phyloP scores from a whole-genome alignment of 2,888 invertebrate species.

The Pogonocherus hispidulus region DNA sequence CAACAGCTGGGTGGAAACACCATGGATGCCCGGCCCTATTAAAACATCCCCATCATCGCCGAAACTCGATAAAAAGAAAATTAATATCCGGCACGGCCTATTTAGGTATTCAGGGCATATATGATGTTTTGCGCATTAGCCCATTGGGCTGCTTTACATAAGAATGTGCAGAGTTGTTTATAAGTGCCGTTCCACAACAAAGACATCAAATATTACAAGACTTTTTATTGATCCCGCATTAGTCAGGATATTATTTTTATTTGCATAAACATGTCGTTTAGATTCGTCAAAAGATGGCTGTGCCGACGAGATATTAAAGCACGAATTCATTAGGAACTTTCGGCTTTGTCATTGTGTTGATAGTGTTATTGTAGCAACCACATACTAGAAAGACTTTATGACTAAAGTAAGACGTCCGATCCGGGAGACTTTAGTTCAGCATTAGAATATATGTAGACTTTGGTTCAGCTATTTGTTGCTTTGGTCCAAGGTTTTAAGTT shows the following conservation, averaged over 20 bases:
- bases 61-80: slow-evolving; percentile 56
- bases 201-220: slow-evolving; percentile 39
- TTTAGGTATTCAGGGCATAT: slow-evolving; percentile 46
- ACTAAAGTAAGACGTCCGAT: too few relatives aligned
- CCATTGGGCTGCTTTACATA: slow-evolving; percentile 35
- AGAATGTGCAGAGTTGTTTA: slow-evolving; percentile 28
- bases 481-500: too few relatives aligned
- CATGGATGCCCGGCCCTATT: slow-evolving; percentile 44
- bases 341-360: background rate
- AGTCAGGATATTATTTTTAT: slow-evolving; percentile 28
- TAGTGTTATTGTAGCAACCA: too few relatives aligned
- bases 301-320: slow-evolving; percentile 15
- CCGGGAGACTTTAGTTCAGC: too few relatives aligned
- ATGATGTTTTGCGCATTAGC: slow-evolving; percentile 40
- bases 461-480: too few relatives aligned
- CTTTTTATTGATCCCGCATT: slow-evolving; percentile 21
- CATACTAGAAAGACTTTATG: too few relatives aligned
- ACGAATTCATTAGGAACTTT: slow-evolving; percentile 12
- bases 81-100: slow-evolving; percentile 53
- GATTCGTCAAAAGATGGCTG: slow-evolving; percentile 23
- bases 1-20: slow-evolving; percentile 59
- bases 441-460: too few relatives aligned
- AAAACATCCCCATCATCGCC: slow-evolving; percentile 45
- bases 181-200: slow-evolving; percentile 30
- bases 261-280: slow-evolving; percentile 42